These are phyloP conservation scores for Danio choprae DNA, from an alignment of 2,797 vertebrate genomes.

Conservation along the genomic window DNA sequence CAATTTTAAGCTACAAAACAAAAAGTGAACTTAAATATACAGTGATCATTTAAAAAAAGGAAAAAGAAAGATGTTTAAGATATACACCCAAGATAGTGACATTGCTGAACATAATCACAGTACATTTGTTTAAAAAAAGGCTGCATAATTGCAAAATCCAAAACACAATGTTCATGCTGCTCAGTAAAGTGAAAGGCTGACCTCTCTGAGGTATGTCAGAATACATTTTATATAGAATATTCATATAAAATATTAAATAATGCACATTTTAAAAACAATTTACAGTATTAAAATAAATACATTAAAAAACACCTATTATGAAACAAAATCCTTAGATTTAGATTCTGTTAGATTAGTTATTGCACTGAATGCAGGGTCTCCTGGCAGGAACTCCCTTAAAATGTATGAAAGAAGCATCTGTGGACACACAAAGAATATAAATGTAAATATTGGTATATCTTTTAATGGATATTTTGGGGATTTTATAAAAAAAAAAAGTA, in stretches of 20 bases:
- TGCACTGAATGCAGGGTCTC: conserved; percentile 64
- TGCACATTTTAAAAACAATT: background rate
- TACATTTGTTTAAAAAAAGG: background rate
- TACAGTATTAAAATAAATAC: background rate
- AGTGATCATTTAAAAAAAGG: background rate
- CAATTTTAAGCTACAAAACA: background rate
- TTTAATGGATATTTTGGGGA: background rate
- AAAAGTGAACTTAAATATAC: background rate
- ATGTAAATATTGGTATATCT: background rate
- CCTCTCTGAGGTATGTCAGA: conserved; percentile 7
- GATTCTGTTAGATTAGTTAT: conserved; percentile 37
- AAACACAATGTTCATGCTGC: background rate
- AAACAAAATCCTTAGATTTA: conserved; percentile 26
- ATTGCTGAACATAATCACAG: conserved; percentile 16
- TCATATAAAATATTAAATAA: conserved; percentile 9
- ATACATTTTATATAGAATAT: conserved; percentile 5
- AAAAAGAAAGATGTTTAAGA: background rate
- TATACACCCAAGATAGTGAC: background rate
- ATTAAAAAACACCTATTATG: background rate
- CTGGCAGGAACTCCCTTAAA: conserved; percentile 71
- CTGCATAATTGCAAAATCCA: background rate
- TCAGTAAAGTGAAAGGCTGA: conserved; percentile 1
- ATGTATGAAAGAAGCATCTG: conserved; percentile 72
- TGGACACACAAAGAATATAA: background rate
- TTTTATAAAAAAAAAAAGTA: background rate